Conservation (phyloP, 2,888 invertebrate genomes). For the Drepana falcataria region DNA sequence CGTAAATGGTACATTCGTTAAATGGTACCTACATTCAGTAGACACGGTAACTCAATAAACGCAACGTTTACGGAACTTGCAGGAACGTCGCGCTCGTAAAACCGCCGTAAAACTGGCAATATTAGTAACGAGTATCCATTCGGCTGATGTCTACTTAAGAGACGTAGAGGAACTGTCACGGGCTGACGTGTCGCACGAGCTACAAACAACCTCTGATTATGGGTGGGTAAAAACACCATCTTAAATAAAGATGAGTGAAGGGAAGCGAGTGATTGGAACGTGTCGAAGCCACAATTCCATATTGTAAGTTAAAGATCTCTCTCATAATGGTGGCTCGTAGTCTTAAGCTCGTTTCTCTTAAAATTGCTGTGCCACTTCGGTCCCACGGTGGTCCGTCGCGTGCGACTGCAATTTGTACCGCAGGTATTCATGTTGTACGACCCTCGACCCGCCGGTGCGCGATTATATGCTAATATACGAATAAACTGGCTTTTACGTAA, state of each 20-base stretch:
- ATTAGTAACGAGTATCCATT: slow-evolving; percentile 54
- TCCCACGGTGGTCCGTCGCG: slow-evolving; percentile 3
- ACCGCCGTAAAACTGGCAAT: slow-evolving; percentile 49
- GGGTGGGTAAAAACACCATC: too few relatives aligned
- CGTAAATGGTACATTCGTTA: slow-evolving; percentile 32
- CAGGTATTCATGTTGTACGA: slow-evolving; percentile 55
- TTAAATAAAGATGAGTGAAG: too few relatives aligned
- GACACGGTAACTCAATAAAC: slow-evolving; percentile 47
- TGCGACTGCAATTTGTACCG: slow-evolving; percentile 20
- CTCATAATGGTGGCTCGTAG: too few relatives aligned
- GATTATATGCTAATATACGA: slow-evolving; percentile 63
- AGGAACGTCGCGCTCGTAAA: slow-evolving; percentile 43
- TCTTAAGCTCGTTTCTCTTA: slow-evolving; percentile 1
- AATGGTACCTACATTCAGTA: slow-evolving; percentile 4
- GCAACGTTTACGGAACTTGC: slow-evolving; percentile 42
- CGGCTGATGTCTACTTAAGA: slow-evolving; percentile 36
- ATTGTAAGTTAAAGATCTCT: too few relatives aligned
- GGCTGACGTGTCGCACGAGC: slow-evolving; percentile 16
- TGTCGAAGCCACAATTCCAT: too few relatives aligned
- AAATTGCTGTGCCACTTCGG: background rate
- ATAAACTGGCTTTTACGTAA: slow-evolving; percentile 44
- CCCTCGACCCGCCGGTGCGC: slow-evolving; percentile 37
- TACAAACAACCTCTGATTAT: slow-evolving; percentile 4
- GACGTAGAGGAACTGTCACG: slow-evolving; percentile 28
- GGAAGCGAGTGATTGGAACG: too few relatives aligned